Evolutionary conservation across 2,888 invertebrate species (phyloP), one percentile per base, ranked within the genome.

Genomic region (Caenorhabditis wallacei): DNA sequence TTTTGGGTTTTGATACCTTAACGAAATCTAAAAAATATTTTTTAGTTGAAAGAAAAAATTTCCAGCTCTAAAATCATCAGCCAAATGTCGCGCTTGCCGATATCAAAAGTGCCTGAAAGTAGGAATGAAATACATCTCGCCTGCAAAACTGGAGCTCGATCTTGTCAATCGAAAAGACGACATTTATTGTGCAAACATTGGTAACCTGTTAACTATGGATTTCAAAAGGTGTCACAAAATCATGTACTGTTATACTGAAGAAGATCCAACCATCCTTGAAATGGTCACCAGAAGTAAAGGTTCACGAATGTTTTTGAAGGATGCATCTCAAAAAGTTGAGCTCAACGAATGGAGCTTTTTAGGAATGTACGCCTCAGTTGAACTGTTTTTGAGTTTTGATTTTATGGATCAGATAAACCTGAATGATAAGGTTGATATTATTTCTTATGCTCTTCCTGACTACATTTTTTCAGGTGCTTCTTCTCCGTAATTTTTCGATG

Each of bases 61-160:
- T 64, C 13, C 64, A 64, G 64, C 35, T 5, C 20, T 18, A 18
- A 0, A 18, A 8, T 0, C 26, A n/a, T n/a, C n/a, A n/a, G n/a
- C n/a, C n/a, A n/a, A 46, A 35, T 74, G 74, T 30, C 43, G 56
- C 22, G 24, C 64, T 0, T 74, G 74, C 20, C 56, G 74, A 11
- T 74, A 64, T 8, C 63, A 74, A 18, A 40, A 37, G 0, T 74
- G 74, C 16, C 26, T 74, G 20, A 11, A 37, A 0, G 74, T 64
- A n/a, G 74, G 74, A 2, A 74, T 74, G 74, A 64, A 48, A 11
- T 74, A 74, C 24, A 54, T 64, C 7, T 22, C 20, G 4, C 74
- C 74, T 0, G 74, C 64, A 26, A 63, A 72, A n/a, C n/a, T n/a
- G 1, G 30, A 24, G 8, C 16, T 61, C 0, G 64, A 64, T n/a